Conservation (phyloP, 2,888 invertebrate genomes). For the Lucinisca nassula region DNA sequence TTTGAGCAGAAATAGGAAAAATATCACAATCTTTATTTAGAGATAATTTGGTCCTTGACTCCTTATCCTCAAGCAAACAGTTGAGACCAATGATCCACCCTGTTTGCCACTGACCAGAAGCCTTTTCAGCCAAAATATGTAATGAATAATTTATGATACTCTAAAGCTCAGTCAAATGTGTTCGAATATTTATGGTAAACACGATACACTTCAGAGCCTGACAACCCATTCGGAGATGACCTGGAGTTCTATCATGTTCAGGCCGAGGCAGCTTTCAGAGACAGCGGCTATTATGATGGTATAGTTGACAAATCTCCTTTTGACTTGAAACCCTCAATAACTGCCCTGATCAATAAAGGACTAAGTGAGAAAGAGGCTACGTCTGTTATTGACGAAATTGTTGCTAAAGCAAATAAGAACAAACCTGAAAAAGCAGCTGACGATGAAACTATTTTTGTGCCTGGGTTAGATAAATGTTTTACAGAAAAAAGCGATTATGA, state of each 20-base stretch:
- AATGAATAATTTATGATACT: no score
- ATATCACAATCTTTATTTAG: no score
- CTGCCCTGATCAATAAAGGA: background rate
- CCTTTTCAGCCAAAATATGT: no score
- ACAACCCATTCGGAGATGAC: slow-evolving; percentile 65
- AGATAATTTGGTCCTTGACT: no score
- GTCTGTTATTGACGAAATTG: background rate
- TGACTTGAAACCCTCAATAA: slow-evolving; percentile 31
- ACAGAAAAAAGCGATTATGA: background rate
- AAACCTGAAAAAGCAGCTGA: background rate
- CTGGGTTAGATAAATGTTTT: slow-evolving; percentile 16
- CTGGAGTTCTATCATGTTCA: slow-evolving; percentile 64
- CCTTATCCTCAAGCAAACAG: no score
- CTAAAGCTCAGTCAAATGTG: no score
- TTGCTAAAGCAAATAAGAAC: background rate
- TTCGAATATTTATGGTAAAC: no score
- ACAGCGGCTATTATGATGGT: slow-evolving; percentile 70
- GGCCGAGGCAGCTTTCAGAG: slow-evolving; percentile 53
- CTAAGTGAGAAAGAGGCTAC: background rate
- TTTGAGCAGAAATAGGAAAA: no score
- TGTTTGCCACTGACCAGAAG: no score
- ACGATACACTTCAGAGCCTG: slow-evolving; percentile 63
- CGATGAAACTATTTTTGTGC: slow-evolving; percentile 1
- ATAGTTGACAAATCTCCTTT: slow-evolving; percentile 40
- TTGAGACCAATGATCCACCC: no score